These are phyloP conservation scores for Drosophila nebulosa DNA, from an alignment of 1,140 invertebrate genomes.

Conservation along the genomic window DNA sequence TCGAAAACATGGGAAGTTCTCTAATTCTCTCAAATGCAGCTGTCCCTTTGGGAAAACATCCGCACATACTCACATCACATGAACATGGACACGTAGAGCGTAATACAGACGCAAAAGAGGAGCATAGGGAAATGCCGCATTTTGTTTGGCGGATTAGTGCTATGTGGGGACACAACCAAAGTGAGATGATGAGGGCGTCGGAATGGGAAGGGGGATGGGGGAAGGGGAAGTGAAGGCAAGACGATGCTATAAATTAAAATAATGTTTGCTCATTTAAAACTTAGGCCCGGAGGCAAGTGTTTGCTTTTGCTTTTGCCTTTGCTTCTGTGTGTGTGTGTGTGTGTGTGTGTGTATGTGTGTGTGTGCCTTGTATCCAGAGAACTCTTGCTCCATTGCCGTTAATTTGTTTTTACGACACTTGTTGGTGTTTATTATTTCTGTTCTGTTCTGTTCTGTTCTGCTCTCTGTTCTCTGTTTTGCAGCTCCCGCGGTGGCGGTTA, in stretches of 20 bases:
- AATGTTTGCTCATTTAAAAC: conserved; percentile 60
- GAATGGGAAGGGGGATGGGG: background rate
- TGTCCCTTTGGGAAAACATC: background rate
- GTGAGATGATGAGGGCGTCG: background rate
- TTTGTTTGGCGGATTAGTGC: conserved; percentile 30
- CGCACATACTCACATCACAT: background rate
- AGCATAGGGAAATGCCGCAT: background rate
- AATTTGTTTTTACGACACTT: conserved; percentile 62
- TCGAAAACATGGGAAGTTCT: conserved; percentile 41
- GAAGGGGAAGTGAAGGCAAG: background rate
- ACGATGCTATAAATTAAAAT: conserved; percentile 57
- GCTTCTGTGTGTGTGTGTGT: too few relatives aligned
- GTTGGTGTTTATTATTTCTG: conserved; percentile 60
- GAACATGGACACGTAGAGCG: conserved; percentile 2
- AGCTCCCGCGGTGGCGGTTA: conserved; percentile 47
- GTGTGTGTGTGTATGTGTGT: background rate
- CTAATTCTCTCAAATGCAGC: conserved; percentile 15
- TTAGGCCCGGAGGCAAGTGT: conserved; percentile 48
- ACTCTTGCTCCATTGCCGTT: conserved; percentile 27
- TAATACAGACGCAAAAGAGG: background rate
- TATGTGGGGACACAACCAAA: background rate
- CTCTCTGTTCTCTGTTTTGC: conserved; percentile 12
- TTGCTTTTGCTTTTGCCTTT: conserved; percentile 32
- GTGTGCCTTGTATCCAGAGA: background rate
- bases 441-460: background rate